Base-by-base conservation (phyloP, 2,888 invertebrate genomes). In the Crematogaster levior region DNA sequence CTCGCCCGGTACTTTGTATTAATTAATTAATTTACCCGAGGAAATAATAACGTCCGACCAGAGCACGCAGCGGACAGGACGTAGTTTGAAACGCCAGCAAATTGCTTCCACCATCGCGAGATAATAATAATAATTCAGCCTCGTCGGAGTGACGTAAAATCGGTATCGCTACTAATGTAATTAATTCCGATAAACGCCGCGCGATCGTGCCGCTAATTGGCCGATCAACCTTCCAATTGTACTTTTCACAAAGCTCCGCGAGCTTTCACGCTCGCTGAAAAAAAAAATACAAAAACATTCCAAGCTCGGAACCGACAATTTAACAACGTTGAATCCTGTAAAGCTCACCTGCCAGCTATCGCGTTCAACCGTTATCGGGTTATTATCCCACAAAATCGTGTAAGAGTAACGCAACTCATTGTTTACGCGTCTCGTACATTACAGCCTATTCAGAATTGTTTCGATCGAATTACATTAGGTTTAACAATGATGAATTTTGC, bases 1-100 rank as follows among this genome's bases (percentile, higher is more conserved):
- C 53, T 40, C 48, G 61, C 73, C 56, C 56, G 75, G 70, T 63
- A 82, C 72, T 66, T 60, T 40, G 82, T 79, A 27, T 43, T 43
- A 87, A 87, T 87, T 87, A 87, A 87, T 87, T 87, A 88, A 88
- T 88, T 87, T 83, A 85, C 60, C 85, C 58, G 61, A 73, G 85
- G 74, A 87, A 82, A 87, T 84, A 86, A 87, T 86, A 85, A 75
- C 73, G 77, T 70, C 80, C 70, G 77, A 83, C 73, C 80, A 84
- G 40, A 24, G 24, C 56, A 27, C 81, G 30, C 40, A 83, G 80
- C 83, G 82, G 79, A 86, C 70, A 34, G 34, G 79, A 81, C 79
- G 80, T 73, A 83, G 84, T 74, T 68, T 79, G 85, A 85, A 84
- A 86, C 68, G 79, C 60, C 79, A 68, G 66, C 66, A 86, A 88